Base-by-base conservation (phyloP, 2,888 invertebrate species). In the Gymnosoma rotundatum region DNA sequence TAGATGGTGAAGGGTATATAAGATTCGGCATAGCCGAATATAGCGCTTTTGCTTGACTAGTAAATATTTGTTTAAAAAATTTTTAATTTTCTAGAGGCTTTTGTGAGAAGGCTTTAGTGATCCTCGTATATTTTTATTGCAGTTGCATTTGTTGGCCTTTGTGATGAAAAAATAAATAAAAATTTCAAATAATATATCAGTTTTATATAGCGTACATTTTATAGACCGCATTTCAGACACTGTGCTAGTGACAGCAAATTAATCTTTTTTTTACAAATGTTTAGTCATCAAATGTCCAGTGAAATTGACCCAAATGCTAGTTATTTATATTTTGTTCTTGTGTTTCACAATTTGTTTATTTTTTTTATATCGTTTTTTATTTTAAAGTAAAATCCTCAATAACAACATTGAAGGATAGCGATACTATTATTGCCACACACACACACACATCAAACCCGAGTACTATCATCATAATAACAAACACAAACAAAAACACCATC, bases 221-320 rank as follows among this genome's bases (percentile, higher is more conserved):
- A 25, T 18, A 70, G 21, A 56, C 48, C 21, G 12, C 50, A 70
- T 56, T 58, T 70, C 14, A 42, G 38, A 36, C 48, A 54, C 16
- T 56, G 48, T 74, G 48, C 21, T 70, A 38, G 42, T 60, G 66
- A 42, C 42, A 18, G 12, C n/a, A 16, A 66, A 76, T 45, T 56
- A 21, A 7, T 32, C 3, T 32, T 16, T 16, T 18, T 18, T 78
- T 67, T 54, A 18, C 61, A 64, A 73, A 72, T 73, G 72, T 73
- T 83, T 83, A 75, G 79, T 80, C 78, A 70, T 78, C 83, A 84
- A 83, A 80, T 75, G 78, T 78, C 76, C 67, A 78, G 63, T 80
- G 20, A 81, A 85, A 72, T 86, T 48, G 42, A 42, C 42, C 10
- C 7, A 42, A 42, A 8, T 6, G 42, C 61, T 61, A 36, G 25